Evolutionary conservation across 2,113 vertebrate species (phyloP).

Genomic region (Leptodactylus fuscus): DNA sequence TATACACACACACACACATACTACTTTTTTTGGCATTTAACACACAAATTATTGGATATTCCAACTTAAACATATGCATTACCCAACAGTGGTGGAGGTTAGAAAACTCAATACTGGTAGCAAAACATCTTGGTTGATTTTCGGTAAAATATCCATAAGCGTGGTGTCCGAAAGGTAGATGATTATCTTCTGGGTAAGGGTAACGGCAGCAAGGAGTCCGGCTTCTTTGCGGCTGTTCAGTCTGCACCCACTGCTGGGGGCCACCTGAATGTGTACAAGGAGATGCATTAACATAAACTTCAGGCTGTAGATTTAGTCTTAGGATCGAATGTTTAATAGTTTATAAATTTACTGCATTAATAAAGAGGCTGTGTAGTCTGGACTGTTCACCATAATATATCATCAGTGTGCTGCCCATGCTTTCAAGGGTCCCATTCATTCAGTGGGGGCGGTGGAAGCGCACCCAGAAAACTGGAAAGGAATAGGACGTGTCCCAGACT

Average conservation of each 20-base stretch:
- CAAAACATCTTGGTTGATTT: slow-evolving; percentile 93
- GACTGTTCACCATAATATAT: background rate
- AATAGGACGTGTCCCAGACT: too few species aligned
- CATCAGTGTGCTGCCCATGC: too few species aligned
- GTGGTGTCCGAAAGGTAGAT: slow-evolving; percentile 94
- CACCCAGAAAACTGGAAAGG: too few species aligned
- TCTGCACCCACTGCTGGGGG: slow-evolving; percentile 79
- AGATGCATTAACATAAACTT: too few species aligned
- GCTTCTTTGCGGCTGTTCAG: slow-evolving; percentile 97
- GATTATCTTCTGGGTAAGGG: slow-evolving; percentile 91
- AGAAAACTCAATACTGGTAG: slow-evolving; percentile 90
- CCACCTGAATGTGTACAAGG: slow-evolving; percentile 78
- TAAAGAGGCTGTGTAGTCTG: background rate
- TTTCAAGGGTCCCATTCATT: too few species aligned
- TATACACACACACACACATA: too few species aligned
- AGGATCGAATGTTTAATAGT: too few species aligned
- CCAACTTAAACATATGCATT: slow-evolving; percentile 44
- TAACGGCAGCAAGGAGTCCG: slow-evolving; percentile 88
- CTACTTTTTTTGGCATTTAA: too few species aligned
- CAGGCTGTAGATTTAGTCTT: too few species aligned
- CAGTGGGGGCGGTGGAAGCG: too few species aligned
- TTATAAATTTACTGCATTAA: too few species aligned
- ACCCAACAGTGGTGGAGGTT: slow-evolving; percentile 86
- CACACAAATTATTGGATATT: background rate
- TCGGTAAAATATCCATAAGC: slow-evolving; percentile 97